A percentile compares a stretch with the other conserved stretches of the same genome.
Conservation (phyloP, 2,797 vertebrate species). For the Mormyrus proboscirostris region DNA sequence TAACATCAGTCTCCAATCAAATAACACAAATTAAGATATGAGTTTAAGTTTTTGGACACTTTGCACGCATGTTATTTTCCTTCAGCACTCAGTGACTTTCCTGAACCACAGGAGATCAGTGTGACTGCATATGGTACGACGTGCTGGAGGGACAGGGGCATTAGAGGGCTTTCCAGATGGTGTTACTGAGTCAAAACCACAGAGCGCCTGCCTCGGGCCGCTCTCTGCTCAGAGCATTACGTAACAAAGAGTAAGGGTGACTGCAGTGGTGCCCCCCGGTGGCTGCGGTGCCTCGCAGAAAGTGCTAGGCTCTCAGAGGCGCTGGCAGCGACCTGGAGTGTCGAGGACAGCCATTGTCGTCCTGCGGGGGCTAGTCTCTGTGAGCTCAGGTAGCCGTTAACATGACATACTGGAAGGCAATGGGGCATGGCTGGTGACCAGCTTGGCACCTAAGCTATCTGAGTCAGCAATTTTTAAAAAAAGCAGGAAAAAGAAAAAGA, state of each 20-base stretch:
- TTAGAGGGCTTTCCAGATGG: conserved; percentile 15
- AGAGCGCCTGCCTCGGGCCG: conserved; percentile 1
- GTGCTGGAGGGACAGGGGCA: background rate
- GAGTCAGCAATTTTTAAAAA: background rate
- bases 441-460: background rate
- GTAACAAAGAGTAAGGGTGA: background rate
- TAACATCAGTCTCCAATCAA: background rate
- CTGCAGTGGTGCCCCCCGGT: background rate
- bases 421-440: background rate
- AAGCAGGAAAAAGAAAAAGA: background rate
- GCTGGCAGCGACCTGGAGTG: background rate
- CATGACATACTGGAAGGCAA: background rate
- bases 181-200: conserved; percentile 5
- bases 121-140: background rate
- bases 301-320: background rate
- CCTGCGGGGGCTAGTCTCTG: background rate
- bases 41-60: background rate
- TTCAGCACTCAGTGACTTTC: conserved; percentile 10
- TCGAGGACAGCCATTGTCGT: background rate
- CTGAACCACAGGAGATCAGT: background rate
- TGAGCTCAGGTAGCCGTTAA: background rate
- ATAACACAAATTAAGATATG: background rate
- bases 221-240: background rate
- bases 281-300: background rate
- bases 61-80: background rate